Conservation (phyloP, 1,140 invertebrate genomes). For the Eupeodes corollae region DNA sequence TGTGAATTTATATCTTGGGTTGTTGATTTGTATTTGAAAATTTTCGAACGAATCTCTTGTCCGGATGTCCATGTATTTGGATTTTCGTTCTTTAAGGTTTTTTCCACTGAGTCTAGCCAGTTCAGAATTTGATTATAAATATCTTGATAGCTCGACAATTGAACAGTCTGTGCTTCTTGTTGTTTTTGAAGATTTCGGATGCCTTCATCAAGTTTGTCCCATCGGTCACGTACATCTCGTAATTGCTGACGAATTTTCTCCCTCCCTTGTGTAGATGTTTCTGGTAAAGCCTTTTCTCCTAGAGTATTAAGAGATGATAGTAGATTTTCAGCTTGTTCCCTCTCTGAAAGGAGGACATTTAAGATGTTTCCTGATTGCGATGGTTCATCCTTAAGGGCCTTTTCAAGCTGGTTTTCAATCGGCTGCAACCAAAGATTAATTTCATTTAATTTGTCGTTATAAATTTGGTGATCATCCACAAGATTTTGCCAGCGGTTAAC, state of each 20-base stretch:
- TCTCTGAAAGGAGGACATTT: constrained; percentile 67
- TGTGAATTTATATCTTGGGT: constrained; percentile 84
- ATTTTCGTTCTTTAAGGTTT: constrained; percentile 60
- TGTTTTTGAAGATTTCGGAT: constrained; percentile 71
- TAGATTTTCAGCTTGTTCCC: constrained; percentile 70
- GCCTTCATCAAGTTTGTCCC: constrained; percentile 72
- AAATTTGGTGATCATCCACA: constrained; percentile 72
- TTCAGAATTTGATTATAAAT: constrained; percentile 66
- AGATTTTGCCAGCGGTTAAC: constrained; percentile 76
- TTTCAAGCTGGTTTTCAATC: constrained; percentile 62
- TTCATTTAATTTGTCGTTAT: constrained; percentile 63
- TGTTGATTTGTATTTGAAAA: constrained; percentile 75
- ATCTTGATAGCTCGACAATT: constrained; percentile 76
- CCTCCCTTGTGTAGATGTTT: constrained; percentile 79
- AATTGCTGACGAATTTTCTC: constrained; percentile 78
- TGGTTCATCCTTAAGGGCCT: constrained; percentile 45
- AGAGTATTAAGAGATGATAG: constrained; percentile 57
- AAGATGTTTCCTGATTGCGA: constrained; percentile 46
- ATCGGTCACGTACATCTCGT: constrained; percentile 62
- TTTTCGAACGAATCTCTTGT: constrained; percentile 76
- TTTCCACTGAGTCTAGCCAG: constrained; percentile 82
- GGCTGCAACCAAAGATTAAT: constrained; percentile 65
- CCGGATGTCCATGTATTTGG: constrained; percentile 54
- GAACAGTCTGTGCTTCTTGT: constrained; percentile 71
- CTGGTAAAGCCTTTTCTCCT: constrained; percentile 78